phyloP scores from a whole-genome alignment of 2,113 vertebrate species.

The Syngnathus typhle region DNA sequence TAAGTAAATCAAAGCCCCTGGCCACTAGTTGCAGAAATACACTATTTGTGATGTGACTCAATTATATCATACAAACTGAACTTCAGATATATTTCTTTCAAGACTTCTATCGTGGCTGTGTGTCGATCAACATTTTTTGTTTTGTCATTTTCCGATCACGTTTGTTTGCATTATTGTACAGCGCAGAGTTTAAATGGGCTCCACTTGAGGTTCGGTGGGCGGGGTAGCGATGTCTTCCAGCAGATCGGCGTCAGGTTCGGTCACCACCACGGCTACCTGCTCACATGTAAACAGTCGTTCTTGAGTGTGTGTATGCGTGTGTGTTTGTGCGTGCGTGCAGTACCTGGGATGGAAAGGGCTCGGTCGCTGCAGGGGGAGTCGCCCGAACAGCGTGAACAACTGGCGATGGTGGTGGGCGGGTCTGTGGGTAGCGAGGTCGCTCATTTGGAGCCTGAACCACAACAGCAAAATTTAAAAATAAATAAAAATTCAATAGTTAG shows the following conservation, averaged over 20 bases:
- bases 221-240: conserved; percentile 58
- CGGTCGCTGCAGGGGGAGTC: conserved; percentile 14
- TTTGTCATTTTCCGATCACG: not conserved
- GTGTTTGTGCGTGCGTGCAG: not conserved
- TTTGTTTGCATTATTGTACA: not conserved
- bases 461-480: not conserved
- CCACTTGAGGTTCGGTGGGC: conserved; percentile 71
- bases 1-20: no score
- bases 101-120: not conserved
- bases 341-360: conserved; percentile 55
- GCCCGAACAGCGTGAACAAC: conserved; percentile 16
- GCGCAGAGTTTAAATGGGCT: conserved; percentile 43
- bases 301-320: not conserved
- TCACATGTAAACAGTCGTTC: not conserved
- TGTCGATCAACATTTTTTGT: not conserved
- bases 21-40: no score
- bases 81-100: no score
- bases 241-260: conserved; percentile 52
- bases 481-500: not conserved
- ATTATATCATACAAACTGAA: no score
- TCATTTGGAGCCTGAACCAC: conserved; percentile 30
- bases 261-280: conserved; percentile 67
- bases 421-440: conserved; percentile 54
- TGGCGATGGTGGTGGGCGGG: conserved; percentile 46
- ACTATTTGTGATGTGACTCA: no score